Conservation (phyloP, 2,888 invertebrate species). For the Spicauda simplicius region DNA sequence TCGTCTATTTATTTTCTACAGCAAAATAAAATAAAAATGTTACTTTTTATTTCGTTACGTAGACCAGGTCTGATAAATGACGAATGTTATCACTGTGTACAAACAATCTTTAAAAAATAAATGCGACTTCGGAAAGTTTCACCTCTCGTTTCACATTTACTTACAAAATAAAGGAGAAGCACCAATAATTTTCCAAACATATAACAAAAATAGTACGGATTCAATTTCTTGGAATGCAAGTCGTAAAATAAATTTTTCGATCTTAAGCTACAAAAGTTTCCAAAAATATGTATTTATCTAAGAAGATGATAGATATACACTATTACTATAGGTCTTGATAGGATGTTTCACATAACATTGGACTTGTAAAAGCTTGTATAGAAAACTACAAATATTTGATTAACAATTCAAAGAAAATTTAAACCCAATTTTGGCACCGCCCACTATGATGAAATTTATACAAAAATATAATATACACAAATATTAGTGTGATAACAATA, state of each 20-base stretch:
- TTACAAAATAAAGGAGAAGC: constrained; percentile 35
- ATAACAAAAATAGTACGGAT: constrained; percentile 15
- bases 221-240: constrained; percentile 48
- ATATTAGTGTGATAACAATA: constrained; percentile 17
- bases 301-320: constrained; percentile 11
- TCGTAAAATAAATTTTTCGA: constrained; percentile 36
- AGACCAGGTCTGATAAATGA: not conserved
- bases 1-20: not conserved
- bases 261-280: constrained; percentile 46
- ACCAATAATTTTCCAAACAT: constrained; percentile 37
- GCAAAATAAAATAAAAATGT: too few species aligned
- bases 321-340: constrained; percentile 9
- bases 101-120: constrained; percentile 20
- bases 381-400: not conserved
- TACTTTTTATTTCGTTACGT: not conserved
- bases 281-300: constrained; percentile 47
- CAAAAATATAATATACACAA: constrained; percentile 24
- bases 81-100: not conserved
- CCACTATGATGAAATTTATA: constrained; percentile 31
- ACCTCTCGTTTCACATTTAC: constrained; percentile 20
- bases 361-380: not conserved
- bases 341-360: not conserved
- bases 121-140: constrained; percentile 30
- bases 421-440: constrained; percentile 46
- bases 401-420: not conserved